These are phyloP conservation scores for Chloebia gouldiae DNA, from an alignment of 2,113 vertebrate species.

Conservation along the genomic window DNA sequence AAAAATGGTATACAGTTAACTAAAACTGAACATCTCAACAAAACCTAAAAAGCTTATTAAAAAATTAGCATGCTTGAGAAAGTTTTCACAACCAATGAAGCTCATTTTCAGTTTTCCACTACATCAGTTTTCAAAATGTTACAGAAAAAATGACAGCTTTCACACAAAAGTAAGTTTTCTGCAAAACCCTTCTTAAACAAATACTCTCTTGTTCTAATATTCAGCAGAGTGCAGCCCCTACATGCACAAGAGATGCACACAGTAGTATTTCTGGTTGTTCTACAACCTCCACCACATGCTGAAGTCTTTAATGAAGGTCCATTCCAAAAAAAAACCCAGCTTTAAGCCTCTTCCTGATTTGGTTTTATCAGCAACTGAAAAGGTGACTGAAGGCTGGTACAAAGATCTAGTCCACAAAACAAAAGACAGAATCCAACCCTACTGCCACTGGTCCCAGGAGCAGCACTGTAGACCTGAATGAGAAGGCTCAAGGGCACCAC, in stretches of 20 bases:
- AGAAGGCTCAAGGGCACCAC: background rate
- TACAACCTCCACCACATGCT: background rate
- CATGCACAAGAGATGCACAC: background rate
- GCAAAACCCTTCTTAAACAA: background rate
- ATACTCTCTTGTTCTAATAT: background rate
- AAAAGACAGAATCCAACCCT: background rate
- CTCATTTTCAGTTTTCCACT: background rate
- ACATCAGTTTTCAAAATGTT: background rate
- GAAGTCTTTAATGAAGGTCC: background rate
- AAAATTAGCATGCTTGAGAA: background rate
- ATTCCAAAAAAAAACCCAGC: background rate
- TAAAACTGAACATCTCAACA: background rate
- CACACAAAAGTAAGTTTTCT: background rate
- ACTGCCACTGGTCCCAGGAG: background rate
- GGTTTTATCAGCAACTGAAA: background rate
- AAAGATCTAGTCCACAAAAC: background rate
- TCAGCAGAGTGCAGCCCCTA: background rate
- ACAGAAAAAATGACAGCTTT: background rate
- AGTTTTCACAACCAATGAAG: background rate
- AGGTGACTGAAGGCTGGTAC: background rate
- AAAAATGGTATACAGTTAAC: background rate
- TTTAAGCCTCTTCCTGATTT: background rate
- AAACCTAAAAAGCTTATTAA: background rate
- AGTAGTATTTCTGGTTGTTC: background rate
- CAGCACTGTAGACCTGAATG: background rate